phyloP scores from a whole-genome alignment of 2,113 vertebrate genomes.

The Chloropsis cyanopogon region DNA sequence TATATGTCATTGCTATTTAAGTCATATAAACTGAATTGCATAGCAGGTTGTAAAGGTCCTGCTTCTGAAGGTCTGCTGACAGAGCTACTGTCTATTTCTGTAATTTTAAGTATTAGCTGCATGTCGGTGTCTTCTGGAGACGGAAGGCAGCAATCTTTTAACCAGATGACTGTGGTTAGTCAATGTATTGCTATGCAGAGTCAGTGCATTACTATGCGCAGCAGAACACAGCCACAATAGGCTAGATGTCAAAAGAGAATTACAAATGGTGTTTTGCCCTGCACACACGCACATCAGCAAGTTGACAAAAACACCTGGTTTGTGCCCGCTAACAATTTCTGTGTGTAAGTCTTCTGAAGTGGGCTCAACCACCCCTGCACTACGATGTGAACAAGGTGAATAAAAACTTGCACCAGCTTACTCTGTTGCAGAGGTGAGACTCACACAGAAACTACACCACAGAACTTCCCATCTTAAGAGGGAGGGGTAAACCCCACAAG shows the following conservation, averaged over 20 bases:
- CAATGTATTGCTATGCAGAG: neutral
- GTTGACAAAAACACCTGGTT: neutral
- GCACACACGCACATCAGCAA: neutral
- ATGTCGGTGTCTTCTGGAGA: neutral
- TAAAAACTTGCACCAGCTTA: neutral
- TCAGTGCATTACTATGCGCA: slow-evolving; percentile 12
- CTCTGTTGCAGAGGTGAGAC: neutral
- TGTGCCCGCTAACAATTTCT: neutral
- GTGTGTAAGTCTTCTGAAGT: neutral
- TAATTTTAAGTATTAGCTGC: slow-evolving; percentile 27
- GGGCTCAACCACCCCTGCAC: neutral
- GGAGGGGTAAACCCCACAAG: accelerated
- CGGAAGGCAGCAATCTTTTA: slow-evolving; percentile 1
- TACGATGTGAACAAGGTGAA: accelerated
- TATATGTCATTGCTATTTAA: neutral
- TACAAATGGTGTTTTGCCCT: neutral
- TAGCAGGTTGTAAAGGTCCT: neutral
- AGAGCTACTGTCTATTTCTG: neutral
- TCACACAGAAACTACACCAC: neutral
- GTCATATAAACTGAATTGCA: neutral
- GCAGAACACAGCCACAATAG: slow-evolving; percentile 13
- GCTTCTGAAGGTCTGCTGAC: slow-evolving; percentile 18
- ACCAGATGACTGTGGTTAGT: neutral
- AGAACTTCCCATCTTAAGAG: neutral
- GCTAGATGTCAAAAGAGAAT: slow-evolving; percentile 2